phyloP scores from a whole-genome alignment of 2,113 vertebrate genomes.

The Phylloscopus trochiloides region DNA sequence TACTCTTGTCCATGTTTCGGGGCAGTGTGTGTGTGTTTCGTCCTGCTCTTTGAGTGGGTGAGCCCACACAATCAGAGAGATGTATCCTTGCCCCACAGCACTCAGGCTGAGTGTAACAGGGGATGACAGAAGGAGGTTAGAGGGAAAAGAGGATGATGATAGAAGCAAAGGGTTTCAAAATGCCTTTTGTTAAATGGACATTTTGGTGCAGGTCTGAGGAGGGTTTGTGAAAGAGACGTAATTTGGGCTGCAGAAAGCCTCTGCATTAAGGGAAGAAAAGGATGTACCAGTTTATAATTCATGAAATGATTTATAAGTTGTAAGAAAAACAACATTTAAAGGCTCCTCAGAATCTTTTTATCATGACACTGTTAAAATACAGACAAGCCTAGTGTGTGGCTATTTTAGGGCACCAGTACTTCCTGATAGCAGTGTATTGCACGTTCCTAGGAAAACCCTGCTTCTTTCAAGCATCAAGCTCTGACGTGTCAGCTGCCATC shows the following conservation, averaged over 20 bases:
- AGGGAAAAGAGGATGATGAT: background rate
- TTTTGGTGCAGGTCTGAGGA: background rate
- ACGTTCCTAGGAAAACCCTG: background rate
- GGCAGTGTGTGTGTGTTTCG: background rate
- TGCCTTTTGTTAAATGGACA: background rate
- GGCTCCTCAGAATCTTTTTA: background rate
- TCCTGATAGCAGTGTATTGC: background rate
- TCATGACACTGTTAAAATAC: background rate
- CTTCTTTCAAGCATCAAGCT: slow-evolving; percentile 16
- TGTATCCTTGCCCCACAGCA: background rate
- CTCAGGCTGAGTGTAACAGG: background rate
- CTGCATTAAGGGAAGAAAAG: background rate
- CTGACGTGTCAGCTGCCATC: background rate
- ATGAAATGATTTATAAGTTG: background rate
- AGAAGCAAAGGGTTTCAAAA: background rate
- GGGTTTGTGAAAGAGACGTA: background rate
- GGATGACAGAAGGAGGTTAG: slow-evolving; percentile 48
- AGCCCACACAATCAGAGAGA: background rate
- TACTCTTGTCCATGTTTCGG: background rate
- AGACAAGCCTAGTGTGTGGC: background rate
- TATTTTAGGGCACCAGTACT: background rate
- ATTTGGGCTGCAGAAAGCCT: background rate
- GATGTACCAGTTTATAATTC: background rate
- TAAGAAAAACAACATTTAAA: background rate
- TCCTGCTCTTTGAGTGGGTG: background rate